Percentiles rank a stretch among this genome's conserved stretches.
phyloP scores from a whole-genome alignment of 1,140 invertebrate species.

The Glomeris maerens region DNA sequence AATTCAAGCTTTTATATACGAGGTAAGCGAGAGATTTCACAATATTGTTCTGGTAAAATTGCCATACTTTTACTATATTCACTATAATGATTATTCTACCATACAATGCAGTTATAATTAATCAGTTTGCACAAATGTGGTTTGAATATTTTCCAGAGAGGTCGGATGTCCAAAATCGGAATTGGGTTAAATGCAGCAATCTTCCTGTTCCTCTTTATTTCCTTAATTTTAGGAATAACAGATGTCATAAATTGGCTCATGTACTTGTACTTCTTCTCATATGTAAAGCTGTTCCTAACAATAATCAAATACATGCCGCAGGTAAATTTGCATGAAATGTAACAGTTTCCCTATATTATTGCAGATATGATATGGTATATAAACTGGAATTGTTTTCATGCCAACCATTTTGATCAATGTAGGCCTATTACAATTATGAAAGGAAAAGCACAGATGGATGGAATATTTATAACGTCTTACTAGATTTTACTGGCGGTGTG shows the following conservation, averaged over 20 bases:
- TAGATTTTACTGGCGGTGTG: slow-evolving; percentile 92
- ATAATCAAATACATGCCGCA: slow-evolving; percentile 94
- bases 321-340: too few relatives aligned
- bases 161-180: slow-evolving; percentile 54
- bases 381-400: too few relatives aligned
- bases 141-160: slow-evolving; percentile 42
- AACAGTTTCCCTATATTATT: too few relatives aligned
- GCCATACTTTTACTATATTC: too few relatives aligned
- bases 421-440: slow-evolving; percentile 91
- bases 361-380: too few relatives aligned
- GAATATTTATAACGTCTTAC: slow-evolving; percentile 94
- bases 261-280: slow-evolving; percentile 89
- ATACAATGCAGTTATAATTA: slow-evolving; percentile 5
- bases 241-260: slow-evolving; percentile 66
- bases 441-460: slow-evolving; percentile 93
- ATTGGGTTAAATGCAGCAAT: slow-evolving; percentile 53
- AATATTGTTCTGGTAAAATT: too few relatives aligned
- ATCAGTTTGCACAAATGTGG: too few relatives aligned
- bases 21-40: slow-evolving; percentile 47
- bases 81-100: background rate
- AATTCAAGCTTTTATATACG: slow-evolving; percentile 85
- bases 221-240: slow-evolving; percentile 44
- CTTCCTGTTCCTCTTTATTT: slow-evolving; percentile 48
- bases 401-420: too few relatives aligned
- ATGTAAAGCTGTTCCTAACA: slow-evolving; percentile 89